Evolutionary conservation across 64 coral and sea anemone species (phyloP).

Genomic region (Trachythela sp.): DNA sequence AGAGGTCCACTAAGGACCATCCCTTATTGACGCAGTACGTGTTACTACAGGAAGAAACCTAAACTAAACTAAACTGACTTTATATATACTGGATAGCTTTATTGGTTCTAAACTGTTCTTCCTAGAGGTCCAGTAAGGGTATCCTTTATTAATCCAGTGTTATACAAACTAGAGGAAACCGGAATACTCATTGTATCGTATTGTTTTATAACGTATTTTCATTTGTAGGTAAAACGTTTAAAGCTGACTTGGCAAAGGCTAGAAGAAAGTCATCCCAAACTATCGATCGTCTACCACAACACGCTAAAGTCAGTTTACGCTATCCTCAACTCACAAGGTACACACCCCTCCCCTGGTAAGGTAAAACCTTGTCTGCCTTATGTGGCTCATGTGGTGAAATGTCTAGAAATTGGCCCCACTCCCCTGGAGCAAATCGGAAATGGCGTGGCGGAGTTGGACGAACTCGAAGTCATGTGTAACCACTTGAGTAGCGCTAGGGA

Average conservation of each 20-base stretch:
- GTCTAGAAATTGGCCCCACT: not conserved
- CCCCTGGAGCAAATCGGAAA: not conserved
- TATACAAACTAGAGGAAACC: too few relatives aligned
- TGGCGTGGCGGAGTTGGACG: not conserved
- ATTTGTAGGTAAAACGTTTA: not conserved
- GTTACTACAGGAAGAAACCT: too few relatives aligned
- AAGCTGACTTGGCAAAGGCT: not conserved
- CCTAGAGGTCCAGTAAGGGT: too few relatives aligned
- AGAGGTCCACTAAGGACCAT: too few relatives aligned
- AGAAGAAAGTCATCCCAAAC: constrained; percentile 9
- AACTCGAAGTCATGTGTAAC: constrained; percentile 9
- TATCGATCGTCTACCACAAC: constrained; percentile 20
- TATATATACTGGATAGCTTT: too few relatives aligned
- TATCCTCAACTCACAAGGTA: constrained; percentile 5
- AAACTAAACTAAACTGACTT: too few relatives aligned
- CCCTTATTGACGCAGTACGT: too few relatives aligned
- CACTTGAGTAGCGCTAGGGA: not conserved
- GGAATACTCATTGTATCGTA: too few relatives aligned
- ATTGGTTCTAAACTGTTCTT: too few relatives aligned
- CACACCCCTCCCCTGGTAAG: not conserved
- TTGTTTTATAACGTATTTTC: too few relatives aligned
- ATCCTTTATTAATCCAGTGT: too few relatives aligned
- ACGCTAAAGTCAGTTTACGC: not conserved
- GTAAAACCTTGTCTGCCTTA: constrained; percentile 2
- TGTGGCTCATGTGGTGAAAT: not conserved